Percentiles rank a stretch among this genome's conserved stretches.
Evolutionary conservation across 2,113 vertebrate species (phyloP).

Genomic region (Hippopotamus amphibius): DNA sequence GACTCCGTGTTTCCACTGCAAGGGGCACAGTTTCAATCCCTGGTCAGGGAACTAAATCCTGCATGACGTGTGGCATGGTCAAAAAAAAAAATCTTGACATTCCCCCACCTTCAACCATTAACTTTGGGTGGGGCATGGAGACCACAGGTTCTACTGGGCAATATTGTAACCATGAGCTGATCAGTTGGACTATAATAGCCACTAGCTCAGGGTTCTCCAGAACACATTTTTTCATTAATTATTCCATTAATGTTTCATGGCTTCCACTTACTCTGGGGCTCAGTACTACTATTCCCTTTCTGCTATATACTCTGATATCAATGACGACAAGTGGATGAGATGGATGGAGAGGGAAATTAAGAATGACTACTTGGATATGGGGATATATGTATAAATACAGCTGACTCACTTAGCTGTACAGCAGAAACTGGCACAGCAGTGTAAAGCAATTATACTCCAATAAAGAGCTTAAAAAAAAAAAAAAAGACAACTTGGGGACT

Average conservation of each 20-base stretch:
- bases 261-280: not conserved
- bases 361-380: not conserved
- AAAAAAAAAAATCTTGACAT: not conserved
- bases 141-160: not conserved
- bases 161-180: not conserved
- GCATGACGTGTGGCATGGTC: not conserved
- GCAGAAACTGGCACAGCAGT: no score
- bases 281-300: not conserved
- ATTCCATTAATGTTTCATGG: not conserved
- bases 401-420: no score
- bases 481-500: no score
- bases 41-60: not conserved
- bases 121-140: not conserved
- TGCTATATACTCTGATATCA: not conserved
- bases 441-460: no score
- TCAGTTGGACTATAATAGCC: not conserved
- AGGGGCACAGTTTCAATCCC: not conserved
- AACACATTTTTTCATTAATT: not conserved
- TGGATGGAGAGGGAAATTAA: constrained; percentile 26
- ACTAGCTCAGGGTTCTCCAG: not conserved
- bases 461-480: no score
- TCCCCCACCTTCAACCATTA: not conserved
- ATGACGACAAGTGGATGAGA: not conserved
- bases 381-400: no score
- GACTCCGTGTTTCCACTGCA: not conserved